These are phyloP conservation scores for Danio aesculapii DNA, from an alignment of 2,797 vertebrate genomes.

Conservation along the genomic window DNA sequence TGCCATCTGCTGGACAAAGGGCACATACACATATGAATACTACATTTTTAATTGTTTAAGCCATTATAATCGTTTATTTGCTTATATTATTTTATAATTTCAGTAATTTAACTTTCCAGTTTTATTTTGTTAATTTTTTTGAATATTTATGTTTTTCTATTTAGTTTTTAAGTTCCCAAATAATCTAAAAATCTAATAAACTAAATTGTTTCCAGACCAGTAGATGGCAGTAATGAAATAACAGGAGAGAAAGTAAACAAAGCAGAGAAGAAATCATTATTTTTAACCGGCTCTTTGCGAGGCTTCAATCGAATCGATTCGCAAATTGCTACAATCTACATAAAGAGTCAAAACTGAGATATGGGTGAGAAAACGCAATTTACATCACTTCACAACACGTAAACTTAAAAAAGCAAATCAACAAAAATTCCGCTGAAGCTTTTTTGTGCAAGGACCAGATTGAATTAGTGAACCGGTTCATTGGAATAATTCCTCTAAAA, in stretches of 20 bases:
- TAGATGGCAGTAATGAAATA: constrained; percentile 7
- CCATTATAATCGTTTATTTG: background rate
- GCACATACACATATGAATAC: background rate
- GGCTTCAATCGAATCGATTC: background rate
- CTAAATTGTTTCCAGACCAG: background rate
- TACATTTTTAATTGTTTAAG: background rate
- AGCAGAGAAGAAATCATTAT: background rate
- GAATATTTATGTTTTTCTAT: background rate
- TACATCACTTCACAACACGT: background rate
- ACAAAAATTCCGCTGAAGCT: background rate
- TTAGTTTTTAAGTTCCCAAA: background rate
- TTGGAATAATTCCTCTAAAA: background rate
- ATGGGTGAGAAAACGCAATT: background rate
- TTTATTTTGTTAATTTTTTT: background rate
- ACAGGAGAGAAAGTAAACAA: background rate
- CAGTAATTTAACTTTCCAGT: background rate
- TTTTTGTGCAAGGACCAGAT: too few relatives aligned
- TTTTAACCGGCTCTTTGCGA: background rate
- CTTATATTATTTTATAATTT: too few relatives aligned
- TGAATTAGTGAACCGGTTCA: constrained; percentile 9
- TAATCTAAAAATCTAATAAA: background rate
- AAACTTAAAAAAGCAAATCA: too few relatives aligned
- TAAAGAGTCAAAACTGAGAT: background rate
- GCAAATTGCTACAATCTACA: background rate
- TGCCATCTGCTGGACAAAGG: constrained; percentile 41